Conservation (phyloP, 2,113 vertebrate species). For the Dolichallabes microphthalmus region DNA sequence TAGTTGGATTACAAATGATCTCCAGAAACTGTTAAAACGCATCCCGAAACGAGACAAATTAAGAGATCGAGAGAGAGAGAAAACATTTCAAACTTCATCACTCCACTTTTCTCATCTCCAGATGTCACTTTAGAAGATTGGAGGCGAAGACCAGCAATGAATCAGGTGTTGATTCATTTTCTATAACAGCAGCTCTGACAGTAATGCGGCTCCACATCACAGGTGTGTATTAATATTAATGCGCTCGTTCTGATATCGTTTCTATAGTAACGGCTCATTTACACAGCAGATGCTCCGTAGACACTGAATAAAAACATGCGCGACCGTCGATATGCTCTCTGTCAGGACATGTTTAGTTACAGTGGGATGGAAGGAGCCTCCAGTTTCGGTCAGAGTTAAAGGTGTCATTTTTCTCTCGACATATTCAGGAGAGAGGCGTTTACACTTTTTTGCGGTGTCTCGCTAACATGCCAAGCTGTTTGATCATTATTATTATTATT, state of each 20-base stretch:
- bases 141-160: background rate
- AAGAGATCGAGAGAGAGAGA: background rate
- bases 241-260: background rate
- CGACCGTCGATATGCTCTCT: background rate
- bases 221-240: background rate
- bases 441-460: background rate
- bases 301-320: background rate
- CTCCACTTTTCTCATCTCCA: background rate
- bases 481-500: too few relatives aligned
- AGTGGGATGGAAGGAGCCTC: background rate
- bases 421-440: background rate
- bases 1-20: background rate
- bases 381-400: background rate
- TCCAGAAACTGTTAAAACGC: background rate
- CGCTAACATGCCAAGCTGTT: too few relatives aligned
- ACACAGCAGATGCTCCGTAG: too few relatives aligned
- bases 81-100: background rate
- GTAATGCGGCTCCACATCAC: background rate
- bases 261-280: background rate
- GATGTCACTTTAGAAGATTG: background rate
- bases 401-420: background rate
- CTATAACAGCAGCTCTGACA: background rate
- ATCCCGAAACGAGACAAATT: background rate
- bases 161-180: background rate
- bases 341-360: background rate